These are phyloP conservation scores for Drosophila novamexicana DNA, from an alignment of 1,140 invertebrate genomes.

Conservation along the genomic window DNA sequence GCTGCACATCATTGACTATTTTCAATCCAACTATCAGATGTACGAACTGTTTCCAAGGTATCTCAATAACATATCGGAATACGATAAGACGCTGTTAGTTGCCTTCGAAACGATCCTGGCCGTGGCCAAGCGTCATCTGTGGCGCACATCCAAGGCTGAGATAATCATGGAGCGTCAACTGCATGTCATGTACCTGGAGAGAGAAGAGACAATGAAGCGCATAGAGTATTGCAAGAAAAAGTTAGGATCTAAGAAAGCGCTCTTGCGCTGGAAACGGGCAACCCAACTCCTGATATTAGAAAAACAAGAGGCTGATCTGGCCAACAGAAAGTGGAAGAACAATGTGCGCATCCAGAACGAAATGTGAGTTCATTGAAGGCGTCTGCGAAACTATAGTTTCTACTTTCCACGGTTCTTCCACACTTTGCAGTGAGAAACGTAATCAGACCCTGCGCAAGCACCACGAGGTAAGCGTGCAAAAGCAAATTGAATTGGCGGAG, in stretches of 20 bases:
- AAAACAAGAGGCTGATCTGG: slow-evolving; percentile 59
- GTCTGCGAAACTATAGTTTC: not conserved
- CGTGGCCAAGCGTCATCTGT: slow-evolving; percentile 50
- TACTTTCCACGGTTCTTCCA: not conserved
- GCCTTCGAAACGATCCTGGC: slow-evolving; percentile 51
- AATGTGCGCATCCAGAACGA: slow-evolving; percentile 68
- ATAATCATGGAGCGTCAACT: slow-evolving; percentile 60
- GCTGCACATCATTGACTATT: slow-evolving; percentile 49
- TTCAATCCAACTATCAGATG: slow-evolving; percentile 43
- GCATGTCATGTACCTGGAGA: slow-evolving; percentile 49
- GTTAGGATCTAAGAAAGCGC: slow-evolving; percentile 21
- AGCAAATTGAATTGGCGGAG: slow-evolving; percentile 57
- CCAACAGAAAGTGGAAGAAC: slow-evolving; percentile 65
- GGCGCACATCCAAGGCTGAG: slow-evolving; percentile 53
- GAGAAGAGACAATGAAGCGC: slow-evolving; percentile 28
- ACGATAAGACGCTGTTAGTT: slow-evolving; percentile 40
- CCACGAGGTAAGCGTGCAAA: slow-evolving; percentile 47
- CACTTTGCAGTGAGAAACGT: slow-evolving; percentile 44
- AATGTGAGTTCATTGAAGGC: slow-evolving; percentile 40
- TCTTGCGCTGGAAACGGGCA: slow-evolving; percentile 52
- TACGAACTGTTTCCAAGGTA: slow-evolving; percentile 44
- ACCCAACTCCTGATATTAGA: slow-evolving; percentile 47
- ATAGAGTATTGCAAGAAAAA: slow-evolving; percentile 13
- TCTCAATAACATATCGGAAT: slow-evolving; percentile 11
- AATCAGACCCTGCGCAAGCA: slow-evolving; percentile 29